These are phyloP conservation scores for Tenthredo distinguenda DNA, from an alignment of 2,888 invertebrate genomes.

Conservation along the genomic window DNA sequence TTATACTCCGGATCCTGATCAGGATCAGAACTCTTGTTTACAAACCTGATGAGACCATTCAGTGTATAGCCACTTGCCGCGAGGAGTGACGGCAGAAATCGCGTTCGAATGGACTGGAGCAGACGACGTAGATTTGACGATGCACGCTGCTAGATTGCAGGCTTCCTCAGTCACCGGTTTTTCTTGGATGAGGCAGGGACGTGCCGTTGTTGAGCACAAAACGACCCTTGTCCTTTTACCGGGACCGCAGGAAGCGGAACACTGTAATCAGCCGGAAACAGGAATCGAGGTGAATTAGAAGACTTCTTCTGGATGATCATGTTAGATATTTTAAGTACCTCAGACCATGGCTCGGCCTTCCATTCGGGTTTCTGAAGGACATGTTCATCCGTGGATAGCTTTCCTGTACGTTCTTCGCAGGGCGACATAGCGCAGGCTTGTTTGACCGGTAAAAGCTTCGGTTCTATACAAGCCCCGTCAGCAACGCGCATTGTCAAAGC, in stretches of 20 bases:
- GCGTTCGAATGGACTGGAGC: conserved; percentile 47
- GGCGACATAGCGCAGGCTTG: conserved; percentile 77
- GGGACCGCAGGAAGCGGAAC: conserved; percentile 84
- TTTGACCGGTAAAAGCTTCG: conserved; percentile 77
- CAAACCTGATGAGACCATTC: conserved; percentile 80
- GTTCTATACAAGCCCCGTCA: conserved; percentile 82
- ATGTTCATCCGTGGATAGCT: neutral
- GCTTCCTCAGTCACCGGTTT: conserved; percentile 80
- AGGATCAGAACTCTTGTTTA: neutral
- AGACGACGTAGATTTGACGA: conserved; percentile 58
- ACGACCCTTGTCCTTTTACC: conserved; percentile 83
- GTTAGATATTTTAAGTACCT: conserved; percentile 75
- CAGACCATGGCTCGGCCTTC: conserved; percentile 81
- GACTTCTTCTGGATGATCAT: neutral
- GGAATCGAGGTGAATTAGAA: neutral
- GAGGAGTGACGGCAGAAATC: conserved; percentile 50
- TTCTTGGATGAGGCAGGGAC: conserved; percentile 62
- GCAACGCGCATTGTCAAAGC: conserved; percentile 81
- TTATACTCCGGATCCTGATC: neutral
- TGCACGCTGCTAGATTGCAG: conserved; percentile 82
- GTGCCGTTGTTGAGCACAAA: conserved; percentile 77
- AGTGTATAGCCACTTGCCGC: conserved; percentile 81
- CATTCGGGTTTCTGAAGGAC: conserved; percentile 73
- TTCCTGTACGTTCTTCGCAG: conserved; percentile 63
- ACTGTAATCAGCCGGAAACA: conserved; percentile 77